phyloP scores from a whole-genome alignment of 2,113 vertebrate genomes.

The Pithys albifrons region DNA sequence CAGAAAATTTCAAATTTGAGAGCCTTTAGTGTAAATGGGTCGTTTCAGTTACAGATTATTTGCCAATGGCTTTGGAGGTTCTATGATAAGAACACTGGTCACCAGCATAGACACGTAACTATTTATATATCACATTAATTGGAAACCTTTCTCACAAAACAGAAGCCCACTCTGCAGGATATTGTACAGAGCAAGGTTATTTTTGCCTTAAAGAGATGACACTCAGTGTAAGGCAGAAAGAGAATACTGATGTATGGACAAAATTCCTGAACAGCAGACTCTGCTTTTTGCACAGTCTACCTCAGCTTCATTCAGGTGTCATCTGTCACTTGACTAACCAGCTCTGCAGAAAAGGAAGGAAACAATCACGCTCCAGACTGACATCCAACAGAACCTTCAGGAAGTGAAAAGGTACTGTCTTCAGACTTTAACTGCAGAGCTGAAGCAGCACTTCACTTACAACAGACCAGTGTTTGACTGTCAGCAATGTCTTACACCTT shows the following conservation, averaged over 20 bases:
- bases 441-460: not conserved
- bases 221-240: not conserved
- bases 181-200: not conserved
- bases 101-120: not conserved
- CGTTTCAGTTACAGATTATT: not conserved
- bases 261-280: not conserved
- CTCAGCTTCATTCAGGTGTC: not conserved
- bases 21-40: not conserved
- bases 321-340: not conserved
- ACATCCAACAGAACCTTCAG: not conserved
- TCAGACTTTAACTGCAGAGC: not conserved
- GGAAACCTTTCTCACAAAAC: slow-evolving; percentile 14
- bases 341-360: not conserved
- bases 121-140: not conserved
- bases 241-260: not conserved
- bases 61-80: not conserved
- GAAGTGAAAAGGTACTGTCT: not conserved
- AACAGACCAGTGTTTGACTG: not conserved
- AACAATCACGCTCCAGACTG: not conserved
- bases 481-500: not conserved
- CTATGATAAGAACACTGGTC: not conserved
- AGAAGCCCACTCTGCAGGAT: slow-evolving; percentile 26
- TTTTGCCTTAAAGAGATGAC: not conserved
- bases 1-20: not conserved
- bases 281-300: not conserved